Evolutionary conservation across 2,888 invertebrate genomes (phyloP).

Genomic region (Polydesmus complanatus): DNA sequence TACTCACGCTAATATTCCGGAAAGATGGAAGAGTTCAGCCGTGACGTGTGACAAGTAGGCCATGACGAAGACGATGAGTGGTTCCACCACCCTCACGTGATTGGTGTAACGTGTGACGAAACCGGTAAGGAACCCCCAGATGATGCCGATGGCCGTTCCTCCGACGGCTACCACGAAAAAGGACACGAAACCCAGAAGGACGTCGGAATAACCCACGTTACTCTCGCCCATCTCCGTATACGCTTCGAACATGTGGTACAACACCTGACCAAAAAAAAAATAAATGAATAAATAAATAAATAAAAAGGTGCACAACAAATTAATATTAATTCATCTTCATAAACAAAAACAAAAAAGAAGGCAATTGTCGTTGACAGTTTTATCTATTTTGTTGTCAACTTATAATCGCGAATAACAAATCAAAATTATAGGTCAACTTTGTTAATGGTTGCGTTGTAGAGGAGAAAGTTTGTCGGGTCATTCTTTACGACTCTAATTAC

Average conservation of each 20-base stretch:
- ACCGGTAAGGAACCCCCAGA: slow-evolving; percentile 91
- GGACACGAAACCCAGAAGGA: slow-evolving; percentile 69
- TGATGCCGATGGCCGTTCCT: slow-evolving; percentile 77
- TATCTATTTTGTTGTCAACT: no score
- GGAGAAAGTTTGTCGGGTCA: no score
- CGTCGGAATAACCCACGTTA: slow-evolving; percentile 61
- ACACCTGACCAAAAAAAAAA: slow-evolving; percentile 42
- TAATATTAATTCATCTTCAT: no score
- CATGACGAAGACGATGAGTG: slow-evolving; percentile 95
- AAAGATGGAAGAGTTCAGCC: slow-evolving; percentile 97
- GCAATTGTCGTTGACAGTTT: no score
- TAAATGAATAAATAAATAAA: no score
- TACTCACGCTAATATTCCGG: slow-evolving; percentile 97
- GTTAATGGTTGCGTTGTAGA: no score
- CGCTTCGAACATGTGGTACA: slow-evolving; percentile 92
- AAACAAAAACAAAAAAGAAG: no score
- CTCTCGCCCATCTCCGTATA: slow-evolving; percentile 78
- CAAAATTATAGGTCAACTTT: no score
- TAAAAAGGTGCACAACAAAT: no score
- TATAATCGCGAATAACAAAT: no score
- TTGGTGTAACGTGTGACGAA: slow-evolving; percentile 88
- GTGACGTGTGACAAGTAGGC: slow-evolving; percentile 93
- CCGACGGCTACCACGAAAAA: slow-evolving; percentile 87
- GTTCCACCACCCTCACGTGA: slow-evolving; percentile 91
- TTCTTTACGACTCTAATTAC: no score